A percentile compares a stretch with the other conserved stretches of the same genome.
Evolutionary conservation across 2,113 vertebrate species (phyloP).

Genomic region (Heterochromis multidens): DNA sequence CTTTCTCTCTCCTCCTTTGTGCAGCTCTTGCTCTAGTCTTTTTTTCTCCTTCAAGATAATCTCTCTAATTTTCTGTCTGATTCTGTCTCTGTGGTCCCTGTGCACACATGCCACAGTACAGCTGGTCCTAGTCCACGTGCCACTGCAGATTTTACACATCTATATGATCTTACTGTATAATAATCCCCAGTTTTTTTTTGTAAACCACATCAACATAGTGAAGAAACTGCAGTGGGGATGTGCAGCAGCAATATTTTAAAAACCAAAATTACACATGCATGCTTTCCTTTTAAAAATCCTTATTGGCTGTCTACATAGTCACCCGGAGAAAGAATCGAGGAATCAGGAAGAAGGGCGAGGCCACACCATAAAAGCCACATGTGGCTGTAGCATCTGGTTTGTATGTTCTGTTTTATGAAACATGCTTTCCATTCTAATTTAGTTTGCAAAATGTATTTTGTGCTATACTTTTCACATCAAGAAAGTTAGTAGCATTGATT

Average conservation of each 20-base stretch:
- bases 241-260: not conserved
- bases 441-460: not conserved
- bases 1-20: slow-evolving; percentile 28
- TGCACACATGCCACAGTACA: not conserved
- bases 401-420: not conserved
- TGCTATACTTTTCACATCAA: not conserved
- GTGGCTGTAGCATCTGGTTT: not conserved
- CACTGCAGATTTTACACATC: slow-evolving; percentile 17
- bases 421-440: not conserved
- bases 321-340: not conserved
- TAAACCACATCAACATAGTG: not conserved
- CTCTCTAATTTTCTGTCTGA: slow-evolving; percentile 28
- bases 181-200: fast-evolving
- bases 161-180: not conserved
- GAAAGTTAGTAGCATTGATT: not conserved
- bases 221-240: not conserved
- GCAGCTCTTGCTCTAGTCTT: slow-evolving; percentile 17
- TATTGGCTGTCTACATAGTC: not conserved
- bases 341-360: not conserved
- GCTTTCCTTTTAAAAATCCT: not conserved
- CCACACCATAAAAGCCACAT: not conserved
- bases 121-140: not conserved
- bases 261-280: not conserved
- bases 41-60: slow-evolving; percentile 18
- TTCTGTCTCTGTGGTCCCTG: slow-evolving; percentile 3